Base-by-base conservation (phyloP, 37 sponge, comb jelly and placozoan genomes). In the Diacarnus erythraeanus region DNA sequence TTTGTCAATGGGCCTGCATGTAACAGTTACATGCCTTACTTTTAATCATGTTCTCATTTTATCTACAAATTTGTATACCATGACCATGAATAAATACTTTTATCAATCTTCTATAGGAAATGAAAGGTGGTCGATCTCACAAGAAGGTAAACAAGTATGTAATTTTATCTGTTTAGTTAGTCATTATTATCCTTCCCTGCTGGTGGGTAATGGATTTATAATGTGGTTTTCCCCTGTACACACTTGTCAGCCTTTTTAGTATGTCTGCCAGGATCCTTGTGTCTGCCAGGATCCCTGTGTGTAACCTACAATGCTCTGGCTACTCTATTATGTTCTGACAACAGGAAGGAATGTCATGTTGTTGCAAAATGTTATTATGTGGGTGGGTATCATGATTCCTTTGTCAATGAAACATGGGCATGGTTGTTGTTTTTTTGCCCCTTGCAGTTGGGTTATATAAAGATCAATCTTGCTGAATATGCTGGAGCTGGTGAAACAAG, bases 381-480 rank as follows among this genome's bases (percentile, higher is more conserved):
- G 56, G 56, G 56, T 54, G 56, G 10, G 56, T 54, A 54, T 20
- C 56, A 54, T 10, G 17, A 54, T 10, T 54, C 56, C 56, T 54
- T 54, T 54, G 56, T 54, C 10, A 54, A 54, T 30, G 17, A 26
- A 22, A 38, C 12, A 20, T 2, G 22, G 20, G 10, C 42, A 15
- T 59, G 2, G 66, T 65, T 25, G 66, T 2, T 65, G 33, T 12
- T 5, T 18, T 18, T 18, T 60, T 26, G 26, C 35, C 57, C 25
- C 69, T 41, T 29, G 12, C 80, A 95, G 96, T 77, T 95, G 42
- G 96, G 96, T 59, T 95, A 70, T 80, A 93, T 95, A 1, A 87
- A 88, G 64, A 43, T 95, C 71, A 92, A 95, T 64, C 81, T 95
- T 20, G 86, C 96, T n/a, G 91, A 95, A 57, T 95, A 80, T 73